These are phyloP conservation scores for Drosophila phalerata DNA, from an alignment of 2,888 invertebrate genomes.

Conservation along the genomic window DNA sequence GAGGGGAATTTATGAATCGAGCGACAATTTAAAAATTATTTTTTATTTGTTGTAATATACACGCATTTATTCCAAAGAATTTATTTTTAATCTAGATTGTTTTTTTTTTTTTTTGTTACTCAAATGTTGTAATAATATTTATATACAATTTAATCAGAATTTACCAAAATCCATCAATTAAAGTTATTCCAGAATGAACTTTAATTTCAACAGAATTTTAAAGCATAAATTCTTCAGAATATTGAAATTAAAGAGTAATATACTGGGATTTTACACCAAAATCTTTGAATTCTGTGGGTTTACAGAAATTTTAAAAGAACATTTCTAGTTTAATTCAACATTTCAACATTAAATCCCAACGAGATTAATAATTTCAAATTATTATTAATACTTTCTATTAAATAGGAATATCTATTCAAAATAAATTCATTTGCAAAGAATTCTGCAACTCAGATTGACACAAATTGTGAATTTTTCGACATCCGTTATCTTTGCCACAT, in stretches of 20 bases:
- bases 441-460: not conserved
- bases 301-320: no score
- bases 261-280: no score
- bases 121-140: no score
- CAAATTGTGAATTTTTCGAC: not conserved
- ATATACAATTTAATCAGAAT: no score
- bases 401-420: not conserved
- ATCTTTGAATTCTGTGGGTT: no score
- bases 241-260: no score
- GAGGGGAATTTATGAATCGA: not conserved
- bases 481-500: not conserved
- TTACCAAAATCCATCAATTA: not conserved
- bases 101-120: not conserved
- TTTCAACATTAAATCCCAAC: not conserved
- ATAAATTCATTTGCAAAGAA: not conserved
- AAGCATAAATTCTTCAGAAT: no score
- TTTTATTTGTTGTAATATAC: no score
- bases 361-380: not conserved
- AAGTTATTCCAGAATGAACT: no score
- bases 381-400: no score
- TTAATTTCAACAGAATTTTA: not conserved
- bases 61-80: not conserved
- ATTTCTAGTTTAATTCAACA: no score
- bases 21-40: not conserved
- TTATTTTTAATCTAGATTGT: not conserved